These are phyloP conservation scores for Catagonus wagneri DNA, from an alignment of 2,113 vertebrate species.

Conservation along the genomic window DNA sequence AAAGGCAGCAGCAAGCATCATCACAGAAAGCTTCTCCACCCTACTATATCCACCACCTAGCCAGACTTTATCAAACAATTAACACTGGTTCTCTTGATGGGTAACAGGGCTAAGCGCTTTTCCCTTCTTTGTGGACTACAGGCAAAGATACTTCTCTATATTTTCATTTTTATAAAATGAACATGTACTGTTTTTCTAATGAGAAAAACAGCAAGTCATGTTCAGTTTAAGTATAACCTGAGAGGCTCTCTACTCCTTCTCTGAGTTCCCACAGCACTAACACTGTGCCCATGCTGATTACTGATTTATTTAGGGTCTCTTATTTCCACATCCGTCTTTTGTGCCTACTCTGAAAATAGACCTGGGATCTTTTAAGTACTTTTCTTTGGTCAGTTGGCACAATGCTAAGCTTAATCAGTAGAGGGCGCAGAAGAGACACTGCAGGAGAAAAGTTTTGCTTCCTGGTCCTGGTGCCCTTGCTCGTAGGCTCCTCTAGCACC, in stretches of 20 bases:
- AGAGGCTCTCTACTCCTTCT: background rate
- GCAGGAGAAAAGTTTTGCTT: background rate
- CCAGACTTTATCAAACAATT: background rate
- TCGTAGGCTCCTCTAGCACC: background rate
- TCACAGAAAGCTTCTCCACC: background rate
- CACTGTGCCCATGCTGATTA: background rate
- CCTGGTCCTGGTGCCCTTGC: background rate
- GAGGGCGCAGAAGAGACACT: slow-evolving; percentile 20
- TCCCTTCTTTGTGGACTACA: background rate
- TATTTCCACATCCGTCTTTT: background rate
- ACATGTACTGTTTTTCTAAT: background rate
- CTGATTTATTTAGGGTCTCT: background rate
- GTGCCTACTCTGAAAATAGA: background rate
- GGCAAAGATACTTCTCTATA: background rate
- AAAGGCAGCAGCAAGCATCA: slow-evolving; percentile 4
- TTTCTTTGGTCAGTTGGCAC: background rate
- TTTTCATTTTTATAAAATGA: slow-evolving; percentile 28
- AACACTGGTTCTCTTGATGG: background rate
- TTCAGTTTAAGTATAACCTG: slow-evolving; percentile 25
- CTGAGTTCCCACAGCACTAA: background rate
- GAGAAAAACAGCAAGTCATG: background rate
- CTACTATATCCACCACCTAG: background rate
- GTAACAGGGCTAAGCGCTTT: background rate
- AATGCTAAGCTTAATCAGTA: background rate
- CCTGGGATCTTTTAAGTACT: background rate